Evolutionary conservation across 2,888 invertebrate genomes (phyloP).

Genomic region (Thysanoteuthis rhombus): DNA sequence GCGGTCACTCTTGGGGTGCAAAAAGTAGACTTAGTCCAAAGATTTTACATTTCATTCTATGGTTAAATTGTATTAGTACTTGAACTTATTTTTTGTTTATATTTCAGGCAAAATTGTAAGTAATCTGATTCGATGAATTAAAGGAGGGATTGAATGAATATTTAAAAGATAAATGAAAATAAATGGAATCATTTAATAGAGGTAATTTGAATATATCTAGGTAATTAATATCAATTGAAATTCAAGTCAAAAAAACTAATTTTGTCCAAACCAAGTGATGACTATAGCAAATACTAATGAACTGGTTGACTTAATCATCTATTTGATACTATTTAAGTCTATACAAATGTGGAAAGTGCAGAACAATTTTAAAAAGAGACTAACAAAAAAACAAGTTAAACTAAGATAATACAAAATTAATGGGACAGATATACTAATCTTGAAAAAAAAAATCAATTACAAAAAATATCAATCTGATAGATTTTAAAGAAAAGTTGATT

Average conservation of each 20-base stretch:
- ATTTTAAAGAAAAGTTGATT: too few relatives aligned
- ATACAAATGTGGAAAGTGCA: too few relatives aligned
- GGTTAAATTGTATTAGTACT: not conserved
- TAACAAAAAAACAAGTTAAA: too few relatives aligned
- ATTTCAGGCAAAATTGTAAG: not conserved
- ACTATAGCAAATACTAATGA: not conserved
- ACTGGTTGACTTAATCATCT: not conserved
- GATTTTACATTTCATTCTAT: not conserved
- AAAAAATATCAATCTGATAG: too few relatives aligned
- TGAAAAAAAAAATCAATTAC: too few relatives aligned
- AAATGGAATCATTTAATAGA: not conserved
- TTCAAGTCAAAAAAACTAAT: not conserved
- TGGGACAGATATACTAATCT: too few relatives aligned
- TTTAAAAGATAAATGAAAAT: not conserved
- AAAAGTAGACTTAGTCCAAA: too few relatives aligned
- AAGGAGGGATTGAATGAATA: not conserved
- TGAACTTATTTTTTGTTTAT: not conserved
- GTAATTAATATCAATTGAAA: not conserved
- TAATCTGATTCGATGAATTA: not conserved
- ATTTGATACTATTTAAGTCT: too few relatives aligned
- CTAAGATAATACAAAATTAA: too few relatives aligned
- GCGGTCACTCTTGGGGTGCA: too few relatives aligned
- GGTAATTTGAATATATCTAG: not conserved
- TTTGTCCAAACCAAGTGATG: not conserved
- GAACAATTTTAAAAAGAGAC: too few relatives aligned